Conservation (phyloP, 2,113 vertebrate species). For the Aphyosemion australe region DNA sequence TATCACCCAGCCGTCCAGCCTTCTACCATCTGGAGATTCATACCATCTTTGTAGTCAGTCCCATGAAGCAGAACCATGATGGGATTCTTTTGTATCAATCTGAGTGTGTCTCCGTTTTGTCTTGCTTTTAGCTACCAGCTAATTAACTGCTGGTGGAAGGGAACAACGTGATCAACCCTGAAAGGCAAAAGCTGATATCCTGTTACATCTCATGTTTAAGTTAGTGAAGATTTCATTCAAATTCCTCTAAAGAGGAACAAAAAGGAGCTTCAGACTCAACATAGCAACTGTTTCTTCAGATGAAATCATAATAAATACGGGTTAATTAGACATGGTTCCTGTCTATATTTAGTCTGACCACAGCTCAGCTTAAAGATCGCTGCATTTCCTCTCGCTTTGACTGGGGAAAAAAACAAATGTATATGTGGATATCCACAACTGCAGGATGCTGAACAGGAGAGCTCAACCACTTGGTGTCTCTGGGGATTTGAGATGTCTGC, state of each 20-base stretch:
- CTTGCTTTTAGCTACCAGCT: conserved; percentile 23
- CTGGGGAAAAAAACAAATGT: conserved; percentile 3
- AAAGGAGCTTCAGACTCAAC: no score
- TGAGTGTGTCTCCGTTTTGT: conserved; percentile 15
- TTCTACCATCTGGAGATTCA: conserved; percentile 67
- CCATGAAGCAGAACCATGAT: conserved; percentile 37
- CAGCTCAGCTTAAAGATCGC: conserved; percentile 24
- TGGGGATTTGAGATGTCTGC: conserved; percentile 48
- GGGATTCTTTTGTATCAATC: conserved; percentile 51
- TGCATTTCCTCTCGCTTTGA: conserved; percentile 7
- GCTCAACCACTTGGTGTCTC: conserved; percentile 35
- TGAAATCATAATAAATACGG: conserved; percentile 22
- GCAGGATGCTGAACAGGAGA: conserved; percentile 43
- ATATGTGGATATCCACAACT: neutral
- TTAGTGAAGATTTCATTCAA: conserved; percentile 6
- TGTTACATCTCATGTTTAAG: conserved; percentile 16
- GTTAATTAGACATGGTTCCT: conserved; percentile 28
- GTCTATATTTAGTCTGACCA: conserved; percentile 22
- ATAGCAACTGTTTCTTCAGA: conserved; percentile 4
- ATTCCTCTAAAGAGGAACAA: neutral
- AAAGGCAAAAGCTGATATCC: neutral
- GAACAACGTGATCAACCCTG: conserved; percentile 16
- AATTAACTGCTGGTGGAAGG: conserved; percentile 42
- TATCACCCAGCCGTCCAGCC: conserved; percentile 66
- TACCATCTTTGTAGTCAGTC: conserved; percentile 52